A percentile compares a stretch with the other conserved stretches of the same genome.
phyloP scores from a whole-genome alignment of 2,888 invertebrate species.

The Erebia epiphron region DNA sequence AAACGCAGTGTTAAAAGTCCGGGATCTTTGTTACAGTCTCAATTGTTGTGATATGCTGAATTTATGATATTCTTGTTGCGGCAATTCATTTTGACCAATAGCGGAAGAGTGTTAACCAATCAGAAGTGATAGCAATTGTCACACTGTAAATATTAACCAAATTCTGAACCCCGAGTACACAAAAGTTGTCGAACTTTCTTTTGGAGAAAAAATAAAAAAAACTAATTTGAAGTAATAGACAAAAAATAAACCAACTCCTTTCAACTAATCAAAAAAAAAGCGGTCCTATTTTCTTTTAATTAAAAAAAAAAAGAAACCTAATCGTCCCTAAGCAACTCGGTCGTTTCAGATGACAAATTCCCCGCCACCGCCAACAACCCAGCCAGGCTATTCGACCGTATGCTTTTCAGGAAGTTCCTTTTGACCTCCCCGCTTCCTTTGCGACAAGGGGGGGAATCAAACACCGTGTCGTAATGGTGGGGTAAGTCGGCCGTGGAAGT shows the following conservation, averaged over 20 bases:
- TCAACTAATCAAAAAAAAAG: constrained; percentile 1
- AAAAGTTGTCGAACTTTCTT: too few relatives aligned
- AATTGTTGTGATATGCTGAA: too few relatives aligned
- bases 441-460: constrained; percentile 47
- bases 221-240: background rate
- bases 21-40: too few relatives aligned
- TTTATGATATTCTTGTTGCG: too few relatives aligned
- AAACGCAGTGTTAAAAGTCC: too few relatives aligned
- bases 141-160: too few relatives aligned
- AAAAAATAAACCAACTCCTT: constrained; percentile 8
- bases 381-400: constrained; percentile 67
- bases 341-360: constrained; percentile 59
- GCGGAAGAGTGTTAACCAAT: too few relatives aligned
- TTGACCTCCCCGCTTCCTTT: constrained; percentile 56
- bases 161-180: too few relatives aligned
- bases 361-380: constrained; percentile 60
- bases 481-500: constrained; percentile 67
- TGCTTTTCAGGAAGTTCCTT: constrained; percentile 59
- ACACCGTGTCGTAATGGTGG: constrained; percentile 80
- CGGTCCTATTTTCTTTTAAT: background rate
- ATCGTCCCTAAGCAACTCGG: constrained; percentile 64
- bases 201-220: background rate
- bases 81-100: too few relatives aligned
- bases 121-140: too few relatives aligned
- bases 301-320: constrained; percentile 39